Conservation (phyloP, 2,888 invertebrate genomes). For the Chorisops tibialis region DNA sequence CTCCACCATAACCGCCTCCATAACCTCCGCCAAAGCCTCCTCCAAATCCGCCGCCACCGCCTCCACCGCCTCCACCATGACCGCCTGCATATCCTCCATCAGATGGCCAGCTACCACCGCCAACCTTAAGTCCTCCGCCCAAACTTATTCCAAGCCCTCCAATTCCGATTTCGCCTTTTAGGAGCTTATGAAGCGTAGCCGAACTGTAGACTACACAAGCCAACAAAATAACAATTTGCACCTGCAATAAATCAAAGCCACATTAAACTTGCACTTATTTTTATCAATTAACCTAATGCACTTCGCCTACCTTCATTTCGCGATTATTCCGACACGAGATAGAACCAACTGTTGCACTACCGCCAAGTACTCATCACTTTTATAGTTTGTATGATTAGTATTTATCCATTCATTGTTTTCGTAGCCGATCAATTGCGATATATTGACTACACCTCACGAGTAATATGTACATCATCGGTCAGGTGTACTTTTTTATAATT, state of each 20-base stretch:
- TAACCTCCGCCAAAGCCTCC: background rate
- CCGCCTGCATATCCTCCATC: background rate
- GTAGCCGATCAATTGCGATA: too few species aligned
- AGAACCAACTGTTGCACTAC: slow-evolving; percentile 10
- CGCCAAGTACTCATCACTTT: slow-evolving; percentile 9
- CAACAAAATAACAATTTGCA: background rate
- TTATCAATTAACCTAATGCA: background rate
- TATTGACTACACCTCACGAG: too few species aligned
- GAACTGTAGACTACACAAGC: slow-evolving; percentile 5
- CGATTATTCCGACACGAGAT: background rate
- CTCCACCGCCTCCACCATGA: background rate
- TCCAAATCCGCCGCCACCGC: background rate
- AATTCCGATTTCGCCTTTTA: slow-evolving; percentile 3
- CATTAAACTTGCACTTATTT: background rate
- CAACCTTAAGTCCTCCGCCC: background rate
- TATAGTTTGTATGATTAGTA: background rate
- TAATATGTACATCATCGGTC: background rate
- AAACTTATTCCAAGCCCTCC: background rate
- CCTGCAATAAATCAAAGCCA: background rate
- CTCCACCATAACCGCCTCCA: background rate
- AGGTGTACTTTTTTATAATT: background rate
- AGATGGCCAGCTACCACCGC: background rate
- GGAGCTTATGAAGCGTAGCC: background rate
- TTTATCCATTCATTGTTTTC: slow-evolving; percentile 4
- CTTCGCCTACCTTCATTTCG: slow-evolving; percentile 4